phyloP scores from a whole-genome alignment of 2,113 vertebrate genomes.

The Eretmochelys imbricata region DNA sequence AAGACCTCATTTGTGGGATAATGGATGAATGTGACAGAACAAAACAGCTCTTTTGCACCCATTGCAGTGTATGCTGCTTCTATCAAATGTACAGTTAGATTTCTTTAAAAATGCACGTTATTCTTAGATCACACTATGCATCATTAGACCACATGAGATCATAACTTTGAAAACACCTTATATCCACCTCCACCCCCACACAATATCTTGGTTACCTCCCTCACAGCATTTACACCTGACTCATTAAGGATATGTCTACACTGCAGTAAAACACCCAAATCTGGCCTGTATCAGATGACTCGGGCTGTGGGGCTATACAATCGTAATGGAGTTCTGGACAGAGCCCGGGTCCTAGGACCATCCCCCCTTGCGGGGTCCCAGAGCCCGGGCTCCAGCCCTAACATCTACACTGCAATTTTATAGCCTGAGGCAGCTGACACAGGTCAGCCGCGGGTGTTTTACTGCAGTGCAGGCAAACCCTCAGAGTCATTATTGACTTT shows the following conservation, averaged over 20 bases:
- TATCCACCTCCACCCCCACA: neutral
- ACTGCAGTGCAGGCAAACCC: neutral
- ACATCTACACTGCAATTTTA: neutral
- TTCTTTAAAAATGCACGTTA: neutral
- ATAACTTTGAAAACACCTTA: neutral
- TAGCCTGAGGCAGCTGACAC: neutral
- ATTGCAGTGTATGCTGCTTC: neutral
- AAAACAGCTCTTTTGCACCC: neutral
- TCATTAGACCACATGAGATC: constrained; percentile 4
- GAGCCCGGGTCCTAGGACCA: neutral
- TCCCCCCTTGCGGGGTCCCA: neutral
- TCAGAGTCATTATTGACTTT: neutral
- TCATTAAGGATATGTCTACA: neutral
- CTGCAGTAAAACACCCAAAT: rapidly evolving
- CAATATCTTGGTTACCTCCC: constrained; percentile 27
- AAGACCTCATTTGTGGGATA: neutral
- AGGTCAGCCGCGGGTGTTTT: neutral
- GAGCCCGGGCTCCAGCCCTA: neutral
- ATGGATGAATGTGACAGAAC: neutral
- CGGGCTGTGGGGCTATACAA: neutral
- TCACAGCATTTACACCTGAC: neutral
- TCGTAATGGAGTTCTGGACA: neutral
- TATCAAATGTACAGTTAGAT: neutral
- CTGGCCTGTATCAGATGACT: neutral
- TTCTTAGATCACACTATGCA: neutral